A percentile compares a stretch with the other conserved stretches of the same genome.
Conservation (phyloP, 2,888 invertebrate species). For the Apotomis capreana region DNA sequence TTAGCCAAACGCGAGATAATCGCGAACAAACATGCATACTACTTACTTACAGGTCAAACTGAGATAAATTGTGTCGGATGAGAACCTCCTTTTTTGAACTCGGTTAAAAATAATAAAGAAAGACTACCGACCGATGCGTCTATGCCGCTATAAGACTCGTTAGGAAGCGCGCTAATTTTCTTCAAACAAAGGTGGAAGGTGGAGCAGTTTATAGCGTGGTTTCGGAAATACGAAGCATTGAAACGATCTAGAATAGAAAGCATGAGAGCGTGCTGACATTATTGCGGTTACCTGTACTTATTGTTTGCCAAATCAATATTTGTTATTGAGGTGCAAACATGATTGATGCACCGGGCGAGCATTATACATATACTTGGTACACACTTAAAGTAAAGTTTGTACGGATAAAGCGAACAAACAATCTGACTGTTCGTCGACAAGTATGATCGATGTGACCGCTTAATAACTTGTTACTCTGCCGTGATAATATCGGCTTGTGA, state of each 20-base stretch:
- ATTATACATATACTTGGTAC: slow-evolving; percentile 1
- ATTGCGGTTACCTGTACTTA: slow-evolving; percentile 6
- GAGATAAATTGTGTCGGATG: too few species aligned
- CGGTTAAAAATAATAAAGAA: too few species aligned
- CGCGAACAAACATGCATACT: too few species aligned
- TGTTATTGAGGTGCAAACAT: slow-evolving; percentile 18
- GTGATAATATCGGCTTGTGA: slow-evolving; percentile 9
- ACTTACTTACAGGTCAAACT: too few species aligned
- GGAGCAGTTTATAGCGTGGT: too few species aligned
- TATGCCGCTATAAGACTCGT: too few species aligned
- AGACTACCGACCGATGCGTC: too few species aligned
- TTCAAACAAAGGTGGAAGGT: too few species aligned
- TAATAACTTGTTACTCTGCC: slow-evolving; percentile 22
- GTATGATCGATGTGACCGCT: slow-evolving; percentile 27
- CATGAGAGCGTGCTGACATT: not conserved
- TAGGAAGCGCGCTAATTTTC: too few species aligned
- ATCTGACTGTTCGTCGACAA: slow-evolving; percentile 19
- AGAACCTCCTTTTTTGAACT: too few species aligned
- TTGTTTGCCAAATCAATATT: slow-evolving; percentile 16
- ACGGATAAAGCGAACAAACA: slow-evolving; percentile 29
- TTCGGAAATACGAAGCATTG: too few species aligned
- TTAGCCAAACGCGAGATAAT: too few species aligned
- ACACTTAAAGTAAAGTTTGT: slow-evolving; percentile 22
- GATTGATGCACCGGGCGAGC: not conserved
- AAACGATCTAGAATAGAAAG: not conserved